phyloP scores from a whole-genome alignment of 2,797 vertebrate genomes.

The Chaenodraco wilsoni region DNA sequence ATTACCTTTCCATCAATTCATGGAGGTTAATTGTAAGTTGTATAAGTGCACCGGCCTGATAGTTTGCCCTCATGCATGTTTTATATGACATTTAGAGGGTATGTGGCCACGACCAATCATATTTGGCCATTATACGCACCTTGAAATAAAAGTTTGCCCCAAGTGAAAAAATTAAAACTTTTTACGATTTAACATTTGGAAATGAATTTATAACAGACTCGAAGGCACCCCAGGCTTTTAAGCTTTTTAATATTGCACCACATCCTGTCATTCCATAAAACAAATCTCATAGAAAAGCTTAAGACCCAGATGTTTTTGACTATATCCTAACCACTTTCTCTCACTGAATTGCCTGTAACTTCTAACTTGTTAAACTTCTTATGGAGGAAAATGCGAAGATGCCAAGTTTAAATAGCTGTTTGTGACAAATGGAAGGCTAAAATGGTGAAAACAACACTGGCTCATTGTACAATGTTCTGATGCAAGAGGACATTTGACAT shows the following conservation, averaged over 20 bases:
- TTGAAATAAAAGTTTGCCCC: background rate
- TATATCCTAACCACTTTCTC: background rate
- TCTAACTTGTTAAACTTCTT: background rate
- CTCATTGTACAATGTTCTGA: background rate
- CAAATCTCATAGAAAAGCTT: background rate
- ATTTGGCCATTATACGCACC: background rate
- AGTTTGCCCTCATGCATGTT: background rate
- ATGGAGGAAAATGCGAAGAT: background rate
- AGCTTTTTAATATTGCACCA: slow-evolving; percentile 8
- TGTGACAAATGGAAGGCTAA: background rate
- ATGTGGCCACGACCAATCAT: background rate
- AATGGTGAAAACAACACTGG: background rate
- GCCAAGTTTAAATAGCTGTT: background rate
- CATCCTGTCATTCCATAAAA: background rate
- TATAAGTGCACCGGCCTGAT: background rate
- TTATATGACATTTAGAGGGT: background rate
- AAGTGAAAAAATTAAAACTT: background rate
- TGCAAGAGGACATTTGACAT: background rate
- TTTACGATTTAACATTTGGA: background rate
- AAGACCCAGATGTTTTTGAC: background rate
- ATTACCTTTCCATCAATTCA: background rate
- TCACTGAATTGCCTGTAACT: background rate
- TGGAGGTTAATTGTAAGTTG: background rate
- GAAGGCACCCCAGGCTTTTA: background rate
- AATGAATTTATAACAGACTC: background rate